A percentile compares a stretch with the other conserved stretches of the same genome.
phyloP scores from a whole-genome alignment of 2,113 vertebrate genomes.

The Cyphomyrus discorhynchus region DNA sequence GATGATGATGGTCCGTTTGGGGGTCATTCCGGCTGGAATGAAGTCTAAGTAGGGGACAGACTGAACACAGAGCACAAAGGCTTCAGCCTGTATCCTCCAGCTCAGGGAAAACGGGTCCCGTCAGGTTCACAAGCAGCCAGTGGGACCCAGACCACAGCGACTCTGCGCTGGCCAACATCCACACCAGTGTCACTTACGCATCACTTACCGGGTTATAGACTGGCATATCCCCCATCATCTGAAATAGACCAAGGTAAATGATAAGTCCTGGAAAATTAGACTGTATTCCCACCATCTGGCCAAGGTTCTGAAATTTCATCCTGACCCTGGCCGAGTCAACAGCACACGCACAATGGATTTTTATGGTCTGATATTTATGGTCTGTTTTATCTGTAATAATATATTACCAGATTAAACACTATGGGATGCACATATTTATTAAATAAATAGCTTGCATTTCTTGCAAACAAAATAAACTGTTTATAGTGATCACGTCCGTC shows the following conservation, averaged over 20 bases:
- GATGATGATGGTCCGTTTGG: conserved; percentile 68
- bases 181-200: not conserved
- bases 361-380: not conserved
- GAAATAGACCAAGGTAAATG: conserved; percentile 5
- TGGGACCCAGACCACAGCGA: not conserved
- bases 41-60: conserved; percentile 53
- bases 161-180: not conserved
- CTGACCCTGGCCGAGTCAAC: conserved; percentile 23
- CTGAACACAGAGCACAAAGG: conserved; percentile 41
- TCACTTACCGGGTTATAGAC: conserved; percentile 69
- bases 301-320: not conserved
- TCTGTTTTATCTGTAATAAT: too few species aligned
- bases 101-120: not conserved
- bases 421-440: too few species aligned
- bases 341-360: not conserved
- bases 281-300: not conserved
- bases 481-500: too few species aligned
- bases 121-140: not conserved
- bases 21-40: conserved; percentile 61
- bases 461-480: too few species aligned
- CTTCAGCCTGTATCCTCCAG: not conserved
- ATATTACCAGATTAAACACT: too few species aligned
- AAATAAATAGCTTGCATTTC: too few species aligned
- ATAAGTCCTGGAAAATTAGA: not conserved
- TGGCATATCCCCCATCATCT: conserved; percentile 63